phyloP scores from a whole-genome alignment of 2,888 invertebrate genomes.

The Xylota segnis region DNA sequence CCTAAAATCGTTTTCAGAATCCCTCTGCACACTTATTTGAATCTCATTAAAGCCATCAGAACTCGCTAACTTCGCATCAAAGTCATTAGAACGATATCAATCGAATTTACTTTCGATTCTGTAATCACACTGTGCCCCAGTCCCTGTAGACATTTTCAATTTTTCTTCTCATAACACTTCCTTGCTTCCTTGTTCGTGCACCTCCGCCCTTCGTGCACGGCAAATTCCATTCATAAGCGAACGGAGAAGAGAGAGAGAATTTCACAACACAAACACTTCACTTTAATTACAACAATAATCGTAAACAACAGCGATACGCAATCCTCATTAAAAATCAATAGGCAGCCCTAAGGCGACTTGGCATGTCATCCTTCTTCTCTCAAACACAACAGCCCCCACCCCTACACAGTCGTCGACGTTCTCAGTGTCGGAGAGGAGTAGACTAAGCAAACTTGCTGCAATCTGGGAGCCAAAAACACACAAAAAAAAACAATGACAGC shows the following conservation, averaged over 20 bases:
- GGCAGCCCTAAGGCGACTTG: slow-evolving; percentile 57
- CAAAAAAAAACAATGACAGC: slow-evolving; percentile 62
- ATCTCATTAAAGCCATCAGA: slow-evolving; percentile 29
- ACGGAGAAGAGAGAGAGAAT: slow-evolving; percentile 13
- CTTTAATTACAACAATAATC: slow-evolving; percentile 74
- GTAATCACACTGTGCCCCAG: slow-evolving; percentile 28
- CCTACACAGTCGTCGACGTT: no score
- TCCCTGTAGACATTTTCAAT: slow-evolving; percentile 17
- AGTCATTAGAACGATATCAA: slow-evolving; percentile 55
- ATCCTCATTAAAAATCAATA: slow-evolving; percentile 75
- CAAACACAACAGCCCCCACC: background rate
- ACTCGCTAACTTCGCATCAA: slow-evolving; percentile 42
- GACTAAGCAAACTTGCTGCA: slow-evolving; percentile 66
- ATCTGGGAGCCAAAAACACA: slow-evolving; percentile 43
- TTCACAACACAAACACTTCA: slow-evolving; percentile 66
- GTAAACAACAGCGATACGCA: slow-evolving; percentile 72
- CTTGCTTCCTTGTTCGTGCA: slow-evolving; percentile 6
- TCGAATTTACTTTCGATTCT: slow-evolving; percentile 54
- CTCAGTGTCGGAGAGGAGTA: no score
- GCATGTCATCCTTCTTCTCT: slow-evolving; percentile 57
- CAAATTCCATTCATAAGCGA: slow-evolving; percentile 58
- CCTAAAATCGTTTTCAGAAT: background rate
- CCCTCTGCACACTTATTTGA: slow-evolving; percentile 16
- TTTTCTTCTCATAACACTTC: slow-evolving; percentile 14
- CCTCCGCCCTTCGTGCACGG: background rate